These are phyloP conservation scores for Chironomus riparius DNA, from an alignment of 2,888 invertebrate species.

Conservation along the genomic window DNA sequence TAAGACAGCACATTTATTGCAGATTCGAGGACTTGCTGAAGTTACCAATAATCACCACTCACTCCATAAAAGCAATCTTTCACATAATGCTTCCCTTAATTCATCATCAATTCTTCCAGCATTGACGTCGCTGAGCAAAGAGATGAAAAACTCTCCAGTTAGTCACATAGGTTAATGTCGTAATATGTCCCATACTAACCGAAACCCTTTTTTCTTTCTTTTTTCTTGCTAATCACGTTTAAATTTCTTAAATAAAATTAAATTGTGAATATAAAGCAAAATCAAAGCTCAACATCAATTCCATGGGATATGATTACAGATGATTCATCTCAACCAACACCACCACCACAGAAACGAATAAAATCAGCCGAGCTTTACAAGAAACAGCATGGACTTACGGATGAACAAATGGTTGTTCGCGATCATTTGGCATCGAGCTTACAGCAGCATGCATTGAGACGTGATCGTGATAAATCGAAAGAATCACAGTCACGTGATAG, in stretches of 20 bases:
- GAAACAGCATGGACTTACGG: conserved; percentile 49
- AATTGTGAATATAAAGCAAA: conserved; percentile 13
- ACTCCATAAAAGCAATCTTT: conserved; percentile 49
- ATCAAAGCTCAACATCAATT: conserved; percentile 50
- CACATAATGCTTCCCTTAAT: conserved; percentile 37
- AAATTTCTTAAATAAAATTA: background rate
- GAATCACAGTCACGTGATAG: conserved; percentile 46
- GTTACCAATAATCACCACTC: conserved; percentile 46
- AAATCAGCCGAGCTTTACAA: conserved; percentile 60
- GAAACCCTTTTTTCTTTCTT: background rate
- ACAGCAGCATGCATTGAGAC: conserved; percentile 38
- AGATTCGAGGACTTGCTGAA: conserved; percentile 78
- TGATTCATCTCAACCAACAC: conserved; percentile 46
- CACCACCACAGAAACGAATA: conserved; percentile 60
- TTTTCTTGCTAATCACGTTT: background rate
- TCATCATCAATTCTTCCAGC: conserved; percentile 11
- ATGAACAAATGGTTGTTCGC: conserved; percentile 40
- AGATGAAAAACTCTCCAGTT: conserved; percentile 24
- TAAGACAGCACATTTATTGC: conserved; percentile 77
- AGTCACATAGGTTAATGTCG: conserved; percentile 25
- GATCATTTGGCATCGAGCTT: conserved; percentile 35
- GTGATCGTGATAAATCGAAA: conserved; percentile 36
- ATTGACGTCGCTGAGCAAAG: conserved; percentile 10
- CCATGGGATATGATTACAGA: conserved; percentile 55
- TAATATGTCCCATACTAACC: background rate